Percentiles rank a stretch among this genome's conserved stretches.
Conservation (phyloP, 2,797 vertebrate genomes). For the Parotocinclus haroldoi region DNA sequence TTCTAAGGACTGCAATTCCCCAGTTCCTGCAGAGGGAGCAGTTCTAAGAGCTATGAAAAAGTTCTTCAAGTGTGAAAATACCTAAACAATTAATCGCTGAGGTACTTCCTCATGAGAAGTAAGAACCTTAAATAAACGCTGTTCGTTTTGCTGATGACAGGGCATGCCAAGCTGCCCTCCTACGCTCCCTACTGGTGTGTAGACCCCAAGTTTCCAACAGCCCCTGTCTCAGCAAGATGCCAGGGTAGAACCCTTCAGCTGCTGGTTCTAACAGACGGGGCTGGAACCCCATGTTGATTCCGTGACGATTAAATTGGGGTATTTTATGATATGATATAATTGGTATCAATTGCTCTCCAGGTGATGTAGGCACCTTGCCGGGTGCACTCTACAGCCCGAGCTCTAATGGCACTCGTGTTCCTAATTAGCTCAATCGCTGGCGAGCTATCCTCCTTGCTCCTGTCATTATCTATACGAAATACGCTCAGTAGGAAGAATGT, state of each 20-base stretch:
- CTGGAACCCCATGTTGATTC: constrained; percentile 56
- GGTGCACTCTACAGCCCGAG: constrained; percentile 42
- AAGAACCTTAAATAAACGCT: too few relatives aligned
- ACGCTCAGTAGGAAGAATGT: constrained; percentile 55
- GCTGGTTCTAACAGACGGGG: constrained; percentile 54
- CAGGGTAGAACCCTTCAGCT: constrained; percentile 78
- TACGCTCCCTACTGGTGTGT: constrained; percentile 33
- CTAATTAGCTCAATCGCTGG: constrained; percentile 58
- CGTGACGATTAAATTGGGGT: constrained; percentile 60
- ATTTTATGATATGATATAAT: constrained; percentile 63
- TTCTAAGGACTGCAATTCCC: too few relatives aligned
- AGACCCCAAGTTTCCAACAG: constrained; percentile 51
- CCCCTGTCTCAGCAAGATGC: constrained; percentile 60
- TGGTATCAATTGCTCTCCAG: constrained; percentile 60
- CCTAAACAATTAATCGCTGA: too few relatives aligned
- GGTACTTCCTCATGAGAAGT: too few relatives aligned
- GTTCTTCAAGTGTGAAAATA: too few relatives aligned
- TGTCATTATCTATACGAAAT: constrained; percentile 59
- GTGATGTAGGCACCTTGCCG: constrained; percentile 52
- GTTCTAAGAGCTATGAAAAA: too few relatives aligned
- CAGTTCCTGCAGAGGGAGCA: too few relatives aligned
- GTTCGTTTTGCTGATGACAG: constrained; percentile 2
- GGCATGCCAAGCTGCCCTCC: constrained; percentile 16
- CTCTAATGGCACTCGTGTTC: constrained; percentile 48
- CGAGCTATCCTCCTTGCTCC: constrained; percentile 48